Percentiles rank a stretch among this genome's conserved stretches.
Evolutionary conservation across 2,797 vertebrate genomes (phyloP).

Genomic region (Gambusia yucatana): DNA sequence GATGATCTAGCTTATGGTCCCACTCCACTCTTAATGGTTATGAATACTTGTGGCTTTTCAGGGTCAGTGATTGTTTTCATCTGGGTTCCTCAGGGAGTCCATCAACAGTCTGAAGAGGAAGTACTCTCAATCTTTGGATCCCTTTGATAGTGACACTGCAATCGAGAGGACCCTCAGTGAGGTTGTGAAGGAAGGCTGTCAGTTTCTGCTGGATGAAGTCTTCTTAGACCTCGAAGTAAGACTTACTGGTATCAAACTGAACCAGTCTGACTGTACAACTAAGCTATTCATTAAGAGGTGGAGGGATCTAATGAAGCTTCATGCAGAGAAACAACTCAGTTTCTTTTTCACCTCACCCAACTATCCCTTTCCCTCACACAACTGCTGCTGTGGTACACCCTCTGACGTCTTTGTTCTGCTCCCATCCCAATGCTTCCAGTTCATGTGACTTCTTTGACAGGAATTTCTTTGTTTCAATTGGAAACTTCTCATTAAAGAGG

Average conservation of each 20-base stretch:
- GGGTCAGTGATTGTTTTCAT: background rate
- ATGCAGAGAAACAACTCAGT: background rate
- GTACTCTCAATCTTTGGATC: conserved; percentile 83
- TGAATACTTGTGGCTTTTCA: background rate
- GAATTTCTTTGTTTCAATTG: too few species aligned
- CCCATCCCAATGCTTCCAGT: background rate
- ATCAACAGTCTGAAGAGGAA: conserved; percentile 95
- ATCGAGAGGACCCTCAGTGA: conserved; percentile 88
- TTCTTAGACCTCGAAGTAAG: conserved; percentile 95
- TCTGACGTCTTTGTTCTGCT: background rate
- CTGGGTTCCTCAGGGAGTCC: conserved; percentile 86
- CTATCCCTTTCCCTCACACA: background rate
- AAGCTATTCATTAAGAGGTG: background rate
- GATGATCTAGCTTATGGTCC: background rate
- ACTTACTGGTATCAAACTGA: background rate
- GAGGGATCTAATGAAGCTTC: too few species aligned
- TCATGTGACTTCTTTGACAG: background rate
- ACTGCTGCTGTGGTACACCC: background rate
- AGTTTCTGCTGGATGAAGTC: conserved; percentile 93
- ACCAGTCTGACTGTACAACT: background rate
- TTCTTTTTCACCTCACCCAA: background rate
- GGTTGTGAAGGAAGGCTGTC: conserved; percentile 92
- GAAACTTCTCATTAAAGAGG: too few species aligned
- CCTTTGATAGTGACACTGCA: conserved; percentile 81
- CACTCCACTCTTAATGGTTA: background rate